Evolutionary conservation across 2,888 invertebrate species (phyloP), one percentile per base, ranked within the genome.

Genomic region (Lamellibrachia satsuma): DNA sequence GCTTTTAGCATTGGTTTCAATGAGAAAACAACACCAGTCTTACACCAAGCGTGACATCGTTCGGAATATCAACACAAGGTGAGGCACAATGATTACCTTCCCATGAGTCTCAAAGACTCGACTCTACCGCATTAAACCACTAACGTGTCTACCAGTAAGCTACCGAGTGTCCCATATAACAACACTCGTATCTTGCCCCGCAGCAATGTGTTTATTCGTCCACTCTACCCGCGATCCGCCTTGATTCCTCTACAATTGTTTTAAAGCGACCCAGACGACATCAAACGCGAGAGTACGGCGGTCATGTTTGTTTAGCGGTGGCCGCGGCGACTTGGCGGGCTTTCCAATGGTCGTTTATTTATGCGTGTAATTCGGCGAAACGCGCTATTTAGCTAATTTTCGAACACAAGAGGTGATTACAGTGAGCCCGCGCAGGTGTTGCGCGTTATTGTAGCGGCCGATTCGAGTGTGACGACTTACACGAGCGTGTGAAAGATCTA

Each of bases 161-260:
- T 15, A 75, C 75, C 6, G 75, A 75, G 75, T 75, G 75, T 11
- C 75, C 22, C 75, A 15, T 75, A n/a, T 75, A 75, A 75, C 22
- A 75, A 75, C 75, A 75, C 75, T 75, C 75, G 75, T 75, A 75
- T n/a, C 75, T n/a, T 75, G 75, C 75, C 75, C 75, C 75, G 75
- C 15, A 75, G 75, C 75, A 75, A 75, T 15, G 75, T 75, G n/a
- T 75, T 75, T 75, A 75, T 75, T 75, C 75, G 75, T 22, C 22
- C 75, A 75, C 75, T 75, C 75, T 22, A 75, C 75, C 75, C 22
- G 75, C 75, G 75, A 75, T 75, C 75, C 75, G 75, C 75, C 75
- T 75, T 75, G 75, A 75, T 75, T 75, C 75, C 75, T 75, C 15
- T 22, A 75, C 75, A 75, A 75, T 75, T 75, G 75, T 75, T 75